phyloP scores from a whole-genome alignment of 2,888 invertebrate genomes.

The Graphium colonna region DNA sequence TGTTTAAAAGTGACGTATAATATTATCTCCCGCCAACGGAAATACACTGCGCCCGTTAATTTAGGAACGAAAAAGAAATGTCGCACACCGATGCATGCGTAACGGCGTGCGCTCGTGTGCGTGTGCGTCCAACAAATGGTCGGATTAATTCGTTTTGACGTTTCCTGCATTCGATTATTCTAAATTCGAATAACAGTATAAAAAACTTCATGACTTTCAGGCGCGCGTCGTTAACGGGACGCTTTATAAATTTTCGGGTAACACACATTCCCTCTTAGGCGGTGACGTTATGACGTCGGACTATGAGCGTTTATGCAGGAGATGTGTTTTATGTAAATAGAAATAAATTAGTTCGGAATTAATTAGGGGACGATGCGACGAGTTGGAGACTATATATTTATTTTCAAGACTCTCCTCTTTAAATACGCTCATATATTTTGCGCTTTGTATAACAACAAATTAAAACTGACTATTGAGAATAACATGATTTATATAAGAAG shows the following conservation, averaged over 20 bases:
- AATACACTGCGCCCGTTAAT: conserved; percentile 16
- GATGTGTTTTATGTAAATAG: conserved; percentile 4
- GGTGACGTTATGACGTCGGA: conserved; percentile 12
- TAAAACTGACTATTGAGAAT: background rate
- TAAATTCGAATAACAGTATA: conserved; percentile 4
- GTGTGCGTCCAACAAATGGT: conserved; percentile 39
- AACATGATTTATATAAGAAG: background rate
- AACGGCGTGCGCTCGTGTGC: conserved; percentile 19
- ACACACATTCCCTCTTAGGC: conserved; percentile 13
- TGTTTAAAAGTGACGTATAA: conserved; percentile 6
- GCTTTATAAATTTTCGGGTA: conserved; percentile 15
- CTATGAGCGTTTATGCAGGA: conserved; percentile 5
- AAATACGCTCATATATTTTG: background rate
- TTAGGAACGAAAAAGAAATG: conserved; percentile 42
- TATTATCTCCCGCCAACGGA: conserved; percentile 21
- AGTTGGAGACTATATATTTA: background rate
- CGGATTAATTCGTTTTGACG: conserved; percentile 49
- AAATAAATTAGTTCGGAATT: conserved; percentile 15
- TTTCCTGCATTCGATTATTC: conserved; percentile 42
- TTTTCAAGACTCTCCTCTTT: background rate
- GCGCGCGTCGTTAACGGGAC: conserved; percentile 6
- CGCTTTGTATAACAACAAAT: too few species aligned
- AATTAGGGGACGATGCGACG: background rate
- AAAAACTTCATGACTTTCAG: conserved; percentile 22
- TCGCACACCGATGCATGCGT: background rate